A percentile compares a stretch with the other conserved stretches of the same genome.
Conservation (phyloP, 2,888 invertebrate genomes). For the Rhamnusium bicolor region DNA sequence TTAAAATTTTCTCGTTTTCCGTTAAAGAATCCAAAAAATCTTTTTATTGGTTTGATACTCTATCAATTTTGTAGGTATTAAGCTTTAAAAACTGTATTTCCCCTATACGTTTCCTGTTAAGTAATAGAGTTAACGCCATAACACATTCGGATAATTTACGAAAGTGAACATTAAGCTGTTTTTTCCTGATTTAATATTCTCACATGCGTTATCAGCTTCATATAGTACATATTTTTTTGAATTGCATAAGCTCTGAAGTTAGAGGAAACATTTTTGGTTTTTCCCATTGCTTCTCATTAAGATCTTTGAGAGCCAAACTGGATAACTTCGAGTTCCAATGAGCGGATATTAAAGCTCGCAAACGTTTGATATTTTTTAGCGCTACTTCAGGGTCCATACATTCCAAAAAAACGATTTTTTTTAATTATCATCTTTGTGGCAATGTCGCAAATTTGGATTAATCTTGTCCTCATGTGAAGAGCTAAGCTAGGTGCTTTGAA, state of each 20-base stretch:
- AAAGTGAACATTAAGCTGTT: background rate
- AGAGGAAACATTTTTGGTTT: constrained; percentile 26
- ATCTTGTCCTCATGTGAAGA: constrained; percentile 42
- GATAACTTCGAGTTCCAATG: constrained; percentile 35
- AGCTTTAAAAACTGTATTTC: constrained; percentile 36
- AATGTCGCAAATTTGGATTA: constrained; percentile 41
- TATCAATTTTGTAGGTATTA: constrained; percentile 13
- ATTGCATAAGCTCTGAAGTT: constrained; percentile 22
- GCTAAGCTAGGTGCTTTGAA: constrained; percentile 42
- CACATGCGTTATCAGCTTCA: constrained; percentile 21
- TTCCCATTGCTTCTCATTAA: constrained; percentile 8
- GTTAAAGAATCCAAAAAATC: constrained; percentile 23
- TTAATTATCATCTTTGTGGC: constrained; percentile 41
- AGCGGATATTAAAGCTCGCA: constrained; percentile 30
- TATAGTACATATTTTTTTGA: constrained; percentile 24
- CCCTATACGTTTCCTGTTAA: constrained; percentile 47
- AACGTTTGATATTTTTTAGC: constrained; percentile 38
- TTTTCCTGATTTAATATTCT: background rate
- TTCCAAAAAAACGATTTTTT: constrained; percentile 30
- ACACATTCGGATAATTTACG: constrained; percentile 43
- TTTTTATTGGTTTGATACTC: constrained; percentile 8
- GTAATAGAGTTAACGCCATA: constrained; percentile 37
- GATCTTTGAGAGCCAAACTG: constrained; percentile 24
- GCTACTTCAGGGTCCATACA: constrained; percentile 29
- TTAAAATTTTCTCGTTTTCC: constrained; percentile 19